Base-by-base conservation (phyloP, 2,888 invertebrate genomes). In the Spicauda simplicius region DNA sequence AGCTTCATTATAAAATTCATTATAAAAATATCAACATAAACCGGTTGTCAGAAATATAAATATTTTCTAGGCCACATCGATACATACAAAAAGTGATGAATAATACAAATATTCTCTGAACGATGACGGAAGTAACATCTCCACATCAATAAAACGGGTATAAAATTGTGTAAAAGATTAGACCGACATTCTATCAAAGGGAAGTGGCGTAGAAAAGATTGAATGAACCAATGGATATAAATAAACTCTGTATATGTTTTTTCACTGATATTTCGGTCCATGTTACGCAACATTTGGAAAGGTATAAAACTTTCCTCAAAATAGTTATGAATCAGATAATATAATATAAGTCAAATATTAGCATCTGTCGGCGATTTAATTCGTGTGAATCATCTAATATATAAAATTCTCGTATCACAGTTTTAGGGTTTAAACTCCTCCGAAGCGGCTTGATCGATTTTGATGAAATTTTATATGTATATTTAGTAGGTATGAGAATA, bases 121-220 rank as follows among this genome's bases (percentile, higher is more conserved):
- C 48, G 18, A 56, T 48, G 55, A 63, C 52, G 20, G 52, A 58
- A 56, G 19, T 20, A 52, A 57, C 63, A 65, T 65, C 68, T 68
- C 68, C 70, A 63, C 72, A 71, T 72, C 68, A 70, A 63, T 69
- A 69, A 67, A 66, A 68, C 54, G 67, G 58, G 58, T 67, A 66
- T 69, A 70, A 71, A 73, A 71, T 71, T 71, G 70, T 73, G 68
- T 69, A 71, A 69, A 70, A 74, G 73, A 74, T 72, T 71, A 73
- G 65, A 69, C 55, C 73, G 70, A 73, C 68, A 63, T 70, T 66
- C 70, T 72, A 72, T 72, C 70, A 64, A 71, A 63, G 56, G 41
- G 60, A 70, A 71, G 59, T 66, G 69, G 66, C 52, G 73, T 66
- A 70, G 71, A 74, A 74, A 64, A 72, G 69, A 74, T 71, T 71